These are phyloP conservation scores for Lasioglossum zephyrum DNA, from an alignment of 2,888 invertebrate species.

Conservation along the genomic window DNA sequence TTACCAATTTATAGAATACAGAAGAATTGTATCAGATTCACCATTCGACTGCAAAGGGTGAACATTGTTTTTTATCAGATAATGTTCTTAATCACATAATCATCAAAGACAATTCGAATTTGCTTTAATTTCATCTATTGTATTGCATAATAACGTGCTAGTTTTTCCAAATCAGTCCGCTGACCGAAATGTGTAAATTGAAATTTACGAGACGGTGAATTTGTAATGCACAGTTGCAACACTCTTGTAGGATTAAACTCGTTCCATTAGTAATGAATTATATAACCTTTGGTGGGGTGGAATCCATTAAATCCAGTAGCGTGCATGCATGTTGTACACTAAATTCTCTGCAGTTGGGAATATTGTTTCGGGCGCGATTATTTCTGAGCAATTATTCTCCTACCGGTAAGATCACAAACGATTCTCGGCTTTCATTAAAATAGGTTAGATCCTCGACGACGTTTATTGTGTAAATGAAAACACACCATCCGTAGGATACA, in stretches of 20 bases:
- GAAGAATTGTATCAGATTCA: too few relatives aligned
- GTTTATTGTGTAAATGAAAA: not conserved
- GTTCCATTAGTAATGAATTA: conserved; percentile 12
- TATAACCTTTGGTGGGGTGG: not conserved
- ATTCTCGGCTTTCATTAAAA: not conserved
- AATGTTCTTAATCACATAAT: too few relatives aligned
- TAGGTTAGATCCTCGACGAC: not conserved
- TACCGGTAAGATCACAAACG: not conserved
- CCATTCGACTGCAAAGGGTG: too few relatives aligned
- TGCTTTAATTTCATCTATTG: not conserved
- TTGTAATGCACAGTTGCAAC: not conserved
- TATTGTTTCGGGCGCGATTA: not conserved
- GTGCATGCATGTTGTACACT: not conserved
- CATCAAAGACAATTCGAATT: not conserved
- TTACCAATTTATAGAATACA: too few relatives aligned
- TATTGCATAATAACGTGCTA: not conserved
- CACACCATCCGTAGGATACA: not conserved
- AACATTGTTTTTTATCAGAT: too few relatives aligned
- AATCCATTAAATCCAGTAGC: not conserved
- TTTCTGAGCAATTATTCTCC: not conserved
- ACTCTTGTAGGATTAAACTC: not conserved
- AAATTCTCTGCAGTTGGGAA: not conserved
- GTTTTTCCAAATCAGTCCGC: not conserved
- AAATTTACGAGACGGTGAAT: not conserved
- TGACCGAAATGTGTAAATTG: not conserved